phyloP scores from a whole-genome alignment of 2,113 vertebrate genomes.

The Hypocryptadius cinnamomeus region DNA sequence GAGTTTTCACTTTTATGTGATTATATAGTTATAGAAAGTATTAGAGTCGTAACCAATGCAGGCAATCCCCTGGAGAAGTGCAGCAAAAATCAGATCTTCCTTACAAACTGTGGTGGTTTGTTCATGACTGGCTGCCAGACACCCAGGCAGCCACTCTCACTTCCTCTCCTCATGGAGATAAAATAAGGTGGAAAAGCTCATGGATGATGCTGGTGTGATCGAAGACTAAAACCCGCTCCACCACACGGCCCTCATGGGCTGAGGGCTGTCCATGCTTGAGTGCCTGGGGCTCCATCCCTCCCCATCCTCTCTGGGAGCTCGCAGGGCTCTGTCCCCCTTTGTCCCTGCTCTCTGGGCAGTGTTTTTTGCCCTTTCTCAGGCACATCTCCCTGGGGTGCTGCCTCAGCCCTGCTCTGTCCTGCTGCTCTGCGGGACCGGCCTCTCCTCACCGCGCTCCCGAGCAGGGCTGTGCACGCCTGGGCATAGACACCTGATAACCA shows the following conservation, averaged over 20 bases:
- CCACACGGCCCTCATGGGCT: fast-evolving
- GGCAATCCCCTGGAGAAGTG: not conserved
- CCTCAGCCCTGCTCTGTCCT: not conserved
- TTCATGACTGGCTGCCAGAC: not conserved
- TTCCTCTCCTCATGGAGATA: not conserved
- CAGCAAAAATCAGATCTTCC: not conserved
- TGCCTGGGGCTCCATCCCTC: not conserved
- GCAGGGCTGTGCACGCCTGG: fast-evolving
- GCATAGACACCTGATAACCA: fast-evolving
- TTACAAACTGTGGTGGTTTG: not conserved
- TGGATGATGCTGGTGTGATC: not conserved
- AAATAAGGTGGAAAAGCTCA: not conserved
- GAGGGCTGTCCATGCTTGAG: not conserved
- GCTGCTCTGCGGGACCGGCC: fast-evolving
- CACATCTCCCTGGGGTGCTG: not conserved
- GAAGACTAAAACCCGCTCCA: not conserved
- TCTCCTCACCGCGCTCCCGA: fast-evolving
- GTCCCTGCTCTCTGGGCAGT: fast-evolving
- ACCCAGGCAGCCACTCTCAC: too few relatives aligned
- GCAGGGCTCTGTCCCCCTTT: not conserved
- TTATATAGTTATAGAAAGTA: constrained; percentile 2
- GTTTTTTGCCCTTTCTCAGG: not conserved
- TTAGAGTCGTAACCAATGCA: not conserved
- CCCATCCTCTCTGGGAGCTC: not conserved
- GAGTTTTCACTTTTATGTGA: not conserved